Evolutionary conservation across 2,113 vertebrate species (phyloP).

Genomic region (Prinia subflava): DNA sequence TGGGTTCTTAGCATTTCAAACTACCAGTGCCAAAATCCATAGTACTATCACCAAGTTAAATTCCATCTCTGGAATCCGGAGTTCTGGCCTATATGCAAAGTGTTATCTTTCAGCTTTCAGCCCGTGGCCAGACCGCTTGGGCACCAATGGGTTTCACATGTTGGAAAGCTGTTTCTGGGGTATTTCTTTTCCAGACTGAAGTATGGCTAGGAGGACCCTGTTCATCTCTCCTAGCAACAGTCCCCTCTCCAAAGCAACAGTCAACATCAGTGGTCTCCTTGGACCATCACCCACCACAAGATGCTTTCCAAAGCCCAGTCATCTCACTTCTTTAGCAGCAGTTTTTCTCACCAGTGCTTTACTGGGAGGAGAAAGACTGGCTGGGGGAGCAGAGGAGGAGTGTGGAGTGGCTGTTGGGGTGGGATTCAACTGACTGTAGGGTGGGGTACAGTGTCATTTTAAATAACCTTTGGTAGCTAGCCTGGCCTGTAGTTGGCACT

Average conservation of each 20-base stretch:
- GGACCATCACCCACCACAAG: accelerated
- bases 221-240: neutral
- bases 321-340: neutral
- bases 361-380: neutral
- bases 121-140: neutral
- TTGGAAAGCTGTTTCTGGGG: neutral
- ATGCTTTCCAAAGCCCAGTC: neutral
- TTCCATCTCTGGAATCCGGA: neutral
- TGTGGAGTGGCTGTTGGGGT: neutral
- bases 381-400: neutral
- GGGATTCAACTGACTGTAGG: neutral
- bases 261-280: accelerated
- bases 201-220: accelerated
- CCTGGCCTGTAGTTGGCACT: neutral
- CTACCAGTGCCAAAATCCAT: neutral
- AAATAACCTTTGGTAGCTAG: neutral
- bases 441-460: neutral
- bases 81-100: neutral
- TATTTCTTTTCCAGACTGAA: neutral
- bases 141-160: neutral
- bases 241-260: neutral
- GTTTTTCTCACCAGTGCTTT: neutral
- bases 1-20: neutral
- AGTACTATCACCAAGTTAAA: neutral
- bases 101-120: neutral